Conservation (phyloP, 2,797 vertebrate species). For the Miichthys miiuy region DNA sequence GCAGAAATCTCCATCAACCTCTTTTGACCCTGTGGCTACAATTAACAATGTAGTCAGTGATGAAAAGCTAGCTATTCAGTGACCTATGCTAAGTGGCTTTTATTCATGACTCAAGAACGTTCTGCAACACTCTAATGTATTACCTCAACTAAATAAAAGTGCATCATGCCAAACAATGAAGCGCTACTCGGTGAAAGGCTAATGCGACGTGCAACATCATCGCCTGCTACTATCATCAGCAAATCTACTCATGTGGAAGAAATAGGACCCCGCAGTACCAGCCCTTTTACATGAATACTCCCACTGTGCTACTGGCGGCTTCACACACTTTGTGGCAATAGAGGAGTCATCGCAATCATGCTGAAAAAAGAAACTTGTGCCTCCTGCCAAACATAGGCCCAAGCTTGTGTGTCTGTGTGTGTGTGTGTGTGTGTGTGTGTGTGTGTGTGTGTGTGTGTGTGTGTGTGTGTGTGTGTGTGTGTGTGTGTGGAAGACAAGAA, state of each 20-base stretch:
- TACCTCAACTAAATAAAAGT: conserved; percentile 30
- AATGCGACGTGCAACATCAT: conserved; percentile 34
- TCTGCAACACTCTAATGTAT: conserved; percentile 19
- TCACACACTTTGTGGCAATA: conserved; percentile 26
- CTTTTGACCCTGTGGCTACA: conserved; percentile 44
- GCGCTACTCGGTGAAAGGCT: conserved; percentile 15
- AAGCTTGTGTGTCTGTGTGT: not conserved
- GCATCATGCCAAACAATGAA: conserved; percentile 12
- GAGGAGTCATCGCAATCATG: conserved; percentile 53
- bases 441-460: not conserved
- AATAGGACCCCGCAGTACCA: conserved; percentile 52
- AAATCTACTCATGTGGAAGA: conserved; percentile 42
- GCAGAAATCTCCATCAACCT: conserved; percentile 48
- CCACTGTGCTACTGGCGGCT: conserved; percentile 52
- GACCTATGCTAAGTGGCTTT: conserved; percentile 27
- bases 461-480: conserved; percentile 5
- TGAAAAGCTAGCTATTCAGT: conserved; percentile 28
- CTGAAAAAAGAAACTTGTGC: conserved; percentile 45
- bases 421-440: conserved; percentile 5
- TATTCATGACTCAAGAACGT: conserved; percentile 15
- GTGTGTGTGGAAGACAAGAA: conserved; percentile 1
- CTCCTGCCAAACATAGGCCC: conserved; percentile 53
- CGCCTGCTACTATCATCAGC: conserved; percentile 26
- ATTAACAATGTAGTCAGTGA: conserved; percentile 52
- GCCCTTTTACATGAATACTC: conserved; percentile 60